Evolutionary conservation across 30 jellyfish, hydroid and myxozoan species (phyloP).

Genomic region (Hydra vulgaris): DNA sequence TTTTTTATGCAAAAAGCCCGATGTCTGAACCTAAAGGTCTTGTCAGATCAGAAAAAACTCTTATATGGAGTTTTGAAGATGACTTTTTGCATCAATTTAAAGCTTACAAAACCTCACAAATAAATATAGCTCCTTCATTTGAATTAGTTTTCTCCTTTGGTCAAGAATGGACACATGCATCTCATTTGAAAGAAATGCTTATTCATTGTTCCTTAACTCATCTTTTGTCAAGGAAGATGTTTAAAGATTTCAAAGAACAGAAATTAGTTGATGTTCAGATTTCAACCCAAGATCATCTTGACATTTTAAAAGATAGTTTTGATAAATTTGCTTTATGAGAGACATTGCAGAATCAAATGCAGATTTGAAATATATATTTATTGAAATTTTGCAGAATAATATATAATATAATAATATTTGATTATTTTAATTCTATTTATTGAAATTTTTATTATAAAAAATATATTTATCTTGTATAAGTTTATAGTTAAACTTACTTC

Average conservation of each 20-base stretch:
- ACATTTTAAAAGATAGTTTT: not conserved
- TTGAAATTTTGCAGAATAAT: too few species aligned
- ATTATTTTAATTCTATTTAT: too few species aligned
- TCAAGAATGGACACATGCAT: conserved; percentile 50
- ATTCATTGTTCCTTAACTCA: conserved; percentile 65
- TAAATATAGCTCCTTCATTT: conserved; percentile 49
- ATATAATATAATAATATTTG: too few species aligned
- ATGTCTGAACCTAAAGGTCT: conserved; percentile 42
- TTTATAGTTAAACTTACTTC: too few species aligned
- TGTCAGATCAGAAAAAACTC: conserved; percentile 55
- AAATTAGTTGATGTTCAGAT: conserved; percentile 36
- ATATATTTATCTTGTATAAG: too few species aligned
- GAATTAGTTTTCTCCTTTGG: conserved; percentile 75
- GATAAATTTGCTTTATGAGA: conserved; percentile 13
- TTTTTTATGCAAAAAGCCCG: conserved; percentile 37
- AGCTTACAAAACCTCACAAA: conserved; percentile 31
- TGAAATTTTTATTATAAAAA: too few species aligned
- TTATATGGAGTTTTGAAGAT: conserved; percentile 44
- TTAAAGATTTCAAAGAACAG: conserved; percentile 29
- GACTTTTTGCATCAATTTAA: conserved; percentile 39
- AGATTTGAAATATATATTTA: too few species aligned
- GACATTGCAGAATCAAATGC: not conserved
- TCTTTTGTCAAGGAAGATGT: conserved; percentile 38
- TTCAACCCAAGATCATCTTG: conserved; percentile 43
- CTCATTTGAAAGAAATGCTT: conserved; percentile 46